A percentile compares a stretch with the other conserved stretches of the same genome.
These are phyloP conservation scores for Stigmatopora argus DNA, from an alignment of 2,113 vertebrate species.

Conservation along the genomic window DNA sequence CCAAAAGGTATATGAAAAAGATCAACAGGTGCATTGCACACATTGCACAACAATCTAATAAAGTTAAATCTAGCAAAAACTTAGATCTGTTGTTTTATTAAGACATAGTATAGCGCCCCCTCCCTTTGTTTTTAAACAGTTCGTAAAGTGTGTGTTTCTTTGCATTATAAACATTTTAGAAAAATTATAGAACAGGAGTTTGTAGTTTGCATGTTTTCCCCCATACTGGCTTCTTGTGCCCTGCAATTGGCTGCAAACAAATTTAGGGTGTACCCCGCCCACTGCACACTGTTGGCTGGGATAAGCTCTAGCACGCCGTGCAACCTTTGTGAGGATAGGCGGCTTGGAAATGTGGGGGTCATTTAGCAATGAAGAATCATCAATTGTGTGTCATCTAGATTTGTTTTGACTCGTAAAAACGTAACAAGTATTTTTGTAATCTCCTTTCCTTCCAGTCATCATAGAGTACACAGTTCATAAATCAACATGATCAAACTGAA, in stretches of 20 bases:
- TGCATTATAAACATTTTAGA: background rate
- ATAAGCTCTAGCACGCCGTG: too few species aligned
- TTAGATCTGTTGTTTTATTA: background rate
- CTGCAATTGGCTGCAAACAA: too few species aligned
- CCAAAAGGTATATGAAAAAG: conserved; percentile 37
- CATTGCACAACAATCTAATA: background rate
- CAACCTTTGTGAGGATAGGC: too few species aligned
- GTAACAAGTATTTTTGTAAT: conserved; percentile 3
- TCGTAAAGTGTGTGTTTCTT: background rate
- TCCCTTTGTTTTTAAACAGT: background rate
- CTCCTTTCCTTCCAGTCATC: conserved; percentile 33
- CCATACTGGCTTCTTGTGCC: too few species aligned
- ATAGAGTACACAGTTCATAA: conserved; percentile 48
- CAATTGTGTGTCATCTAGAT: conserved; percentile 39
- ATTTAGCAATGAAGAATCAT: background rate
- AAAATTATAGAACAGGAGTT: background rate
- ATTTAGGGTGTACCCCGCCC: too few species aligned
- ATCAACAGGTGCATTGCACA: conserved; percentile 38
- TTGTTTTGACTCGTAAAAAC: conserved; percentile 25
- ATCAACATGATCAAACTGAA: conserved; percentile 52
- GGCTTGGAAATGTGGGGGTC: background rate
- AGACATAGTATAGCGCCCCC: background rate
- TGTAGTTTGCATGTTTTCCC: too few species aligned
- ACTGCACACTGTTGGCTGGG: too few species aligned
- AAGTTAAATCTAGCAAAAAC: background rate